A percentile compares a stretch with the other conserved stretches of the same genome.
Conservation (phyloP, 2,113 vertebrate species). For the Carassius gibelio region DNA sequence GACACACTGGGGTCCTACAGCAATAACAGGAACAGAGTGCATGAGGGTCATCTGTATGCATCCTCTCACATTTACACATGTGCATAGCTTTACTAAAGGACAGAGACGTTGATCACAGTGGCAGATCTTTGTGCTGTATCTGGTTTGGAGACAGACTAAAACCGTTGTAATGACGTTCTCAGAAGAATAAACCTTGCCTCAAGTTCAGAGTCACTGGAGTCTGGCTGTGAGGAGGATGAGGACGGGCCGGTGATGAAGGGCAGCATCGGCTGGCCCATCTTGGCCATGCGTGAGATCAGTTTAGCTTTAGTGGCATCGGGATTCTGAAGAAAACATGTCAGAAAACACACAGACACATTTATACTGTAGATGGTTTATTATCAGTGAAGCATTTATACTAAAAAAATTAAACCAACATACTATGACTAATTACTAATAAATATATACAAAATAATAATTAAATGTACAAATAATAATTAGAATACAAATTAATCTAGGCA, state of each 20-base stretch:
- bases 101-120: neutral
- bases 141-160: neutral
- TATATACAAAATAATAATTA: neutral
- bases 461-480: neutral
- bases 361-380: neutral
- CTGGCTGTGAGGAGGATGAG: constrained; percentile 79
- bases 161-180: neutral
- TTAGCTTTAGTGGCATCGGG: constrained; percentile 92
- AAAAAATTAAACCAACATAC: too few species aligned
- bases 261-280: constrained; percentile 97
- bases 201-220: constrained; percentile 90
- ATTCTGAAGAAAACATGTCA: constrained; percentile 73
- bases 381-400: too few species aligned
- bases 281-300: constrained; percentile 97
- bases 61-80: neutral
- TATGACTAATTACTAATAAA: neutral
- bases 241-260: constrained; percentile 82
- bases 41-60: too few species aligned
- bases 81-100: neutral
- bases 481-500: neutral
- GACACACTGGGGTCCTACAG: constrained; percentile 79
- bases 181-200: constrained; percentile 76
- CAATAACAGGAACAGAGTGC: neutral
- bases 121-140: neutral
- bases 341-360: neutral